Conservation (phyloP, 2,113 vertebrate species). For the Nannobrachium achirus region DNA sequence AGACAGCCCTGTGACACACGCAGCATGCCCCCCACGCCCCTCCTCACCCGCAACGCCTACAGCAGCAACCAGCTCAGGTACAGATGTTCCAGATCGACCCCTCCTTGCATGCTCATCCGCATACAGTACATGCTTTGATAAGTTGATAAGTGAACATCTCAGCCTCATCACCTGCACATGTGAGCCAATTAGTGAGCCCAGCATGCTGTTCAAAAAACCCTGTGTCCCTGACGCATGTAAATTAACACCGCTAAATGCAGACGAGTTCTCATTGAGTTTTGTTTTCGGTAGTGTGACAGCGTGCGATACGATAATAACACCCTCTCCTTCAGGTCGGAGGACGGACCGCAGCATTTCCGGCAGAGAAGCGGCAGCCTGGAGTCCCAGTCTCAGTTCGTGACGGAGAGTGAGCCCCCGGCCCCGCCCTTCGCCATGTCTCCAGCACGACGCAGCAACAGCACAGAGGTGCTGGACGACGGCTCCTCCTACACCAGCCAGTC, state of each 20-base stretch:
- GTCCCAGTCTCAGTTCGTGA: slow-evolving; percentile 86
- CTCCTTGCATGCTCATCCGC: too few species aligned
- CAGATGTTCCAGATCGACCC: too few species aligned
- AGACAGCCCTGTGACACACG: slow-evolving; percentile 84
- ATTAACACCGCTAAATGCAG: too few species aligned
- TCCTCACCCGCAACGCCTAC: slow-evolving; percentile 92
- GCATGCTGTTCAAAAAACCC: not conserved
- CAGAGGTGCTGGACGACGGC: slow-evolving; percentile 91
- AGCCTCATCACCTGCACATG: too few species aligned
- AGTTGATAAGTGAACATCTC: too few species aligned
- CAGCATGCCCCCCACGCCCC: slow-evolving; percentile 93
- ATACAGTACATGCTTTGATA: too few species aligned
- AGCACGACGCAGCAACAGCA: slow-evolving; percentile 92
- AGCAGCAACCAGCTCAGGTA: slow-evolving; percentile 95
- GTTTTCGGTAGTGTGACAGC: not conserved
- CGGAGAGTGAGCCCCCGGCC: slow-evolving; percentile 74
- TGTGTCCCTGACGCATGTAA: not conserved
- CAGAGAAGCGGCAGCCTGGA: slow-evolving; percentile 95
- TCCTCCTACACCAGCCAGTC: slow-evolving; percentile 98
- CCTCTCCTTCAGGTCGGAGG: slow-evolving; percentile 78
- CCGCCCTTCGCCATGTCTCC: slow-evolving; percentile 77
- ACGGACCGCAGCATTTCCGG: slow-evolving; percentile 82
- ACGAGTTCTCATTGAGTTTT: not conserved
- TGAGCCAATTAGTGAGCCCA: too few species aligned
- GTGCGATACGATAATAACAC: not conserved